Conservation (phyloP, 2,113 vertebrate species). For the Sarotherodon lohbergeri region DNA sequence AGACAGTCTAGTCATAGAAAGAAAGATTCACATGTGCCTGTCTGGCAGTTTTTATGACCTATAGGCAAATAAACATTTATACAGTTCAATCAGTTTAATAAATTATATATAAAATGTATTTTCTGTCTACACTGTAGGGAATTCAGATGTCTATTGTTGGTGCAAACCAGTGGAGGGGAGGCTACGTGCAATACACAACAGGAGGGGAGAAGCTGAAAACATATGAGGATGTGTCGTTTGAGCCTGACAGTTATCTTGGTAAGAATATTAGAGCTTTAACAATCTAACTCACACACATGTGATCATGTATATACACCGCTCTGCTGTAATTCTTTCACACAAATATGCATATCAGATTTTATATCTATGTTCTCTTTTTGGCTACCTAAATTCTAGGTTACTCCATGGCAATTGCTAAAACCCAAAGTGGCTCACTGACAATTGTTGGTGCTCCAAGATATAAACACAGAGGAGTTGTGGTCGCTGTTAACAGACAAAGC, state of each 20-base stretch:
- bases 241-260: background rate
- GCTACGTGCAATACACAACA: background rate
- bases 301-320: background rate
- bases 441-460: background rate
- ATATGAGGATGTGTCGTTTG: background rate
- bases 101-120: background rate
- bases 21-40: background rate
- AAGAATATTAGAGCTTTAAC: background rate
- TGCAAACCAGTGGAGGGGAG: conserved; percentile 67
- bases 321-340: background rate
- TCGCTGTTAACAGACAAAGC: background rate
- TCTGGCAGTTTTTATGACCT: too few relatives aligned
- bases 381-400: background rate
- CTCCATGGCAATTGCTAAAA: background rate
- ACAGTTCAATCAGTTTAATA: too few relatives aligned
- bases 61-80: too few relatives aligned
- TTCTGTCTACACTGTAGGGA: background rate
- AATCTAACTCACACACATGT: background rate
- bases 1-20: background rate
- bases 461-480: background rate
- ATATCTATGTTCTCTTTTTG: background rate
- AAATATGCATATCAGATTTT: background rate
- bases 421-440: fast-evolving
- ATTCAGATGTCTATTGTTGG: conserved; percentile 53
- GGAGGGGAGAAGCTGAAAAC: fast-evolving